These are phyloP conservation scores for Astatoreochromis straeleni DNA, from an alignment of 2,113 vertebrate genomes.

Conservation along the genomic window DNA sequence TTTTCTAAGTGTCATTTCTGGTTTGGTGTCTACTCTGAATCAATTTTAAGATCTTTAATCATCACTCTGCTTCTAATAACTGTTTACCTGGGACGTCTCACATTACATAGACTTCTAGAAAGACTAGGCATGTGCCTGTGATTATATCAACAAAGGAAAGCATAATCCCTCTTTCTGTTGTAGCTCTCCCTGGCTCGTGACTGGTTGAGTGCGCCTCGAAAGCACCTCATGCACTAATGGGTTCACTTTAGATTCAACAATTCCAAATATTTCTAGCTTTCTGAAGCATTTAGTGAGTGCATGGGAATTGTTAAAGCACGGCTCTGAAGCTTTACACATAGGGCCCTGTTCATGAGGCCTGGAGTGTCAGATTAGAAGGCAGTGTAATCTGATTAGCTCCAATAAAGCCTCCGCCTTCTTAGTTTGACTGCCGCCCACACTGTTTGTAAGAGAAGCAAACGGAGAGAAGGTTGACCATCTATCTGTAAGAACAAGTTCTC, in stretches of 20 bases:
- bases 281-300: not conserved
- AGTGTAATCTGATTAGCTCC: slow-evolving; percentile 32
- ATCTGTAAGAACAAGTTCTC: not conserved
- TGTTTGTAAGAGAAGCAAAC: not conserved
- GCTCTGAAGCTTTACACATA: not conserved
- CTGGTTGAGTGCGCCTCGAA: not conserved
- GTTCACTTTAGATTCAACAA: not conserved
- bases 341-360: not conserved
- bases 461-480: not conserved
- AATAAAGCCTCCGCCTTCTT: not conserved
- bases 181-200: not conserved
- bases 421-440: not conserved
- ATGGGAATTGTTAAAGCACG: fast-evolving
- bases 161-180: not conserved
- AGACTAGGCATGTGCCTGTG: not conserved
- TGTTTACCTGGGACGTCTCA: not conserved
- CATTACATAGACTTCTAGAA: not conserved
- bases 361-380: slow-evolving; percentile 21
- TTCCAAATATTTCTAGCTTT: not conserved
- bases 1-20: not conserved
- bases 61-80: not conserved
- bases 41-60: not conserved
- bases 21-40: not conserved
- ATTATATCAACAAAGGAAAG: not conserved
- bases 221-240: not conserved